Evolutionary conservation across 2,797 vertebrate genomes (phyloP).

Genomic region (Coregonus suidteri): DNA sequence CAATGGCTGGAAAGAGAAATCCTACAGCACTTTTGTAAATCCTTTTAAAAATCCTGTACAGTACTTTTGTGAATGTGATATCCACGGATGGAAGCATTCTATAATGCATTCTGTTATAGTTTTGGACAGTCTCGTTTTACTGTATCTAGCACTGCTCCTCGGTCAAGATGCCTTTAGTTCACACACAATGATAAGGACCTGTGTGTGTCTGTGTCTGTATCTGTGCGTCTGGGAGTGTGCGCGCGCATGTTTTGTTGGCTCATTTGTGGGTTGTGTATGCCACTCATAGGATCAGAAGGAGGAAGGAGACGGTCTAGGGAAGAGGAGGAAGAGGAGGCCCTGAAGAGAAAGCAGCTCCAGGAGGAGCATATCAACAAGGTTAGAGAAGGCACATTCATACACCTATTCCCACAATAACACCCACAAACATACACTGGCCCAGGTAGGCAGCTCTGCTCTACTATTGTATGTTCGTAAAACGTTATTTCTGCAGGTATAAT

Average conservation of each 20-base stretch:
- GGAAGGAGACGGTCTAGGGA: slow-evolving; percentile 82
- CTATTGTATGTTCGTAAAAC: no score
- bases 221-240: not conserved
- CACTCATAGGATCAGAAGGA: slow-evolving; percentile 75
- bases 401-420: not conserved
- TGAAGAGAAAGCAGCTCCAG: slow-evolving; percentile 84
- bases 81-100: slow-evolving; percentile 9
- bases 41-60: not conserved
- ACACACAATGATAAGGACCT: not conserved
- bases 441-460: not conserved
- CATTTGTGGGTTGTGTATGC: not conserved
- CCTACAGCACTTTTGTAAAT: slow-evolving; percentile 31
- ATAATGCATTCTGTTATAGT: not conserved
- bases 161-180: not conserved
- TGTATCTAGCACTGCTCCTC: not conserved
- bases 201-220: not conserved
- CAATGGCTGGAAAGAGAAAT: not conserved
- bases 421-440: not conserved
- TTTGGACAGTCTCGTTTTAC: not conserved
- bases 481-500: no score
- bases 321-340: slow-evolving; percentile 84
- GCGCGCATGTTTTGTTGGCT: not conserved
- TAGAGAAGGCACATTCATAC: not conserved
- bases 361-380: slow-evolving; percentile 97
- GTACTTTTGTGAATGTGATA: slow-evolving; percentile 35